Evolutionary conservation across 2,113 vertebrate species (phyloP).

Genomic region (Melospiza melodia): DNA sequence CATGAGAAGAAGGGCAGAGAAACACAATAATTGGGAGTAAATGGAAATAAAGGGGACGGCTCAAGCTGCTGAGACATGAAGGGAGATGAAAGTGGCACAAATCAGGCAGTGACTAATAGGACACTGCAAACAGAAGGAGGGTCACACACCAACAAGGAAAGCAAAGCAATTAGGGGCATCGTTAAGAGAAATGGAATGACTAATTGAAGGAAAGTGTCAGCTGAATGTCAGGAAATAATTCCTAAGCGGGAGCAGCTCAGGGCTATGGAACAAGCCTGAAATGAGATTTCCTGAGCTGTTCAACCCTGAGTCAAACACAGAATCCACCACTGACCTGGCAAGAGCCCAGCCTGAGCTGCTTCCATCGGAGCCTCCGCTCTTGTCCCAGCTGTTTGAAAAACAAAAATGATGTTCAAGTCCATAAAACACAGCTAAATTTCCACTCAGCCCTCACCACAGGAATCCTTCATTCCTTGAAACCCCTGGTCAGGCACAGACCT

Average conservation of each 20-base stretch:
- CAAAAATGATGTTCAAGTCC: neutral
- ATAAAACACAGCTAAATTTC: neutral
- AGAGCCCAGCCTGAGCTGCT: neutral
- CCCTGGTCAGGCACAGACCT: neutral
- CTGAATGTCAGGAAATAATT: slow-evolving; percentile 51
- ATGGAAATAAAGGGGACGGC: neutral
- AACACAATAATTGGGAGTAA: neutral
- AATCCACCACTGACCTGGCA: neutral
- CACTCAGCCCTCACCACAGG: neutral
- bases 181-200: slow-evolving; percentile 23
- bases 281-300: slow-evolving; percentile 2
- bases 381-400: neutral
- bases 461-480: neutral
- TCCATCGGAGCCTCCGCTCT: neutral
- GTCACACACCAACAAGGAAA: neutral
- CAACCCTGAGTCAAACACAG: neutral
- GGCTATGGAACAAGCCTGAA: neutral
- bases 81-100: neutral
- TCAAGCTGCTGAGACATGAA: neutral
- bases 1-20: neutral
- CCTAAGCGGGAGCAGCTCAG: neutral
- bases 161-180: slow-evolving; percentile 7
- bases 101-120: slow-evolving; percentile 16
- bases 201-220: slow-evolving; percentile 49
- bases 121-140: neutral